Percentiles rank a stretch among this genome's conserved stretches.
These are phyloP conservation scores for Spatulosminthurus flaviceps DNA, from an alignment of 2,888 invertebrate species.

Conservation along the genomic window DNA sequence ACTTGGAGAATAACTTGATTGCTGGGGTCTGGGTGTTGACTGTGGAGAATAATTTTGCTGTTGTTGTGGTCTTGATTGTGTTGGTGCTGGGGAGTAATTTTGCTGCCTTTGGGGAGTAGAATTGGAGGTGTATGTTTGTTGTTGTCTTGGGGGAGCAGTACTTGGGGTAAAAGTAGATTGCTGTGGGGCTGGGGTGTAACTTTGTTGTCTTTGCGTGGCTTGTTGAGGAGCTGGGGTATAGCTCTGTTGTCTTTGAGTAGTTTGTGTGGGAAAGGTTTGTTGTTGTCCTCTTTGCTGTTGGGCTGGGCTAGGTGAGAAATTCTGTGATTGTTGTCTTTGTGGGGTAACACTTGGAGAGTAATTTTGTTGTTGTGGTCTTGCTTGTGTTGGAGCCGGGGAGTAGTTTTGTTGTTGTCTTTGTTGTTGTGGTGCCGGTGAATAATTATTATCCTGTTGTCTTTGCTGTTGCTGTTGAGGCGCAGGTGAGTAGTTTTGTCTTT, in stretches of 20 bases:
- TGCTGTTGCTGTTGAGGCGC: not conserved
- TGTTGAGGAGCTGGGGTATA: conserved; percentile 12
- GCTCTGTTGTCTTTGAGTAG: conserved; percentile 16
- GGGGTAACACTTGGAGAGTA: not conserved
- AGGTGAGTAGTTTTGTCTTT: conserved; percentile 5
- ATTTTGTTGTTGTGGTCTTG: conserved; percentile 14
- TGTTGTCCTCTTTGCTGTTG: conserved; percentile 12
- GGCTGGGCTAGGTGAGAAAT: conserved; percentile 8
- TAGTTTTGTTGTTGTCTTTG: conserved; percentile 34
- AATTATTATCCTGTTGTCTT: not conserved
- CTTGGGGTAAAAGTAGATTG: not conserved
- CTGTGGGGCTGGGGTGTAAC: not conserved
- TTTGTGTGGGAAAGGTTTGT: not conserved
- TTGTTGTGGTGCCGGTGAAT: conserved; percentile 4
- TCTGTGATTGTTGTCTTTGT: conserved; percentile 15
- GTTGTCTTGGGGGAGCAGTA: not conserved
- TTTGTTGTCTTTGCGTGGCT: conserved; percentile 15
- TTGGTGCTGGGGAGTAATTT: conserved; percentile 31
- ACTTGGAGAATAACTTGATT: not conserved
- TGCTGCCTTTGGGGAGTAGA: conserved; percentile 8
- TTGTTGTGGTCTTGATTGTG: conserved; percentile 1
- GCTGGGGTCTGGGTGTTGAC: conserved; percentile 16
- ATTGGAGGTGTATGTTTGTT: not conserved
- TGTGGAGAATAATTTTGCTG: conserved; percentile 13
- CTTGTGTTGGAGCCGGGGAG: not conserved